phyloP scores from a whole-genome alignment of 2,797 vertebrate species.

The Balearica regulorum region DNA sequence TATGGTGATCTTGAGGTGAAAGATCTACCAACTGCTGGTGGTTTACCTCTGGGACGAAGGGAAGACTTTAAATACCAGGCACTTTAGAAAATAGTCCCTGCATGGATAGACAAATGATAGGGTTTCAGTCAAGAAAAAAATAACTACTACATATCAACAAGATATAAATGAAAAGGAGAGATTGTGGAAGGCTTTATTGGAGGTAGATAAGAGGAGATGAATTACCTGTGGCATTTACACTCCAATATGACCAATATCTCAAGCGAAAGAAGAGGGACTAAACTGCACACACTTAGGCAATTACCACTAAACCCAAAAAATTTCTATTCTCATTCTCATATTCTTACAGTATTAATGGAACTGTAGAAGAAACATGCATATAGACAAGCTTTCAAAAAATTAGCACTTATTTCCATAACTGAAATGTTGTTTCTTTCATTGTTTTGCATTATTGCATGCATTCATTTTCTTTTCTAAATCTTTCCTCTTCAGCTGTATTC shows the following conservation, averaged over 20 bases:
- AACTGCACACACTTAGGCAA: neutral
- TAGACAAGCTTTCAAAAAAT: neutral
- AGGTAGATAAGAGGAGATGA: neutral
- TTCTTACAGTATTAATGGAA: neutral
- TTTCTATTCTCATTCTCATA: neutral
- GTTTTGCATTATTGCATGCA: neutral
- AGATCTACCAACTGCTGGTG: neutral
- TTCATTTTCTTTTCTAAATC: neutral
- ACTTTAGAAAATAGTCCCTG: neutral
- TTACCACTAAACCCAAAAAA: neutral
- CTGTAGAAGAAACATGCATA: neutral
- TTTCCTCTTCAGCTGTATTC: neutral
- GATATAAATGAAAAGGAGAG: neutral
- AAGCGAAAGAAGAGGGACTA: neutral
- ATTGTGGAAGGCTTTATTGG: neutral
- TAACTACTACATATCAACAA: neutral
- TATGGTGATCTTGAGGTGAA: neutral
- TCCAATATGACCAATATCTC: neutral
- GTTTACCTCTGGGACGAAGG: neutral
- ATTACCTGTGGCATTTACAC: neutral
- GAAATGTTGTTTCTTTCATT: neutral
- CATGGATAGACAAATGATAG: neutral
- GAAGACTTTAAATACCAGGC: neutral
- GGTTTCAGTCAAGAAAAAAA: neutral
- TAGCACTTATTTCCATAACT: neutral